Base-by-base conservation (phyloP, 2,113 vertebrate species). In the Lepus timidus region DNA sequence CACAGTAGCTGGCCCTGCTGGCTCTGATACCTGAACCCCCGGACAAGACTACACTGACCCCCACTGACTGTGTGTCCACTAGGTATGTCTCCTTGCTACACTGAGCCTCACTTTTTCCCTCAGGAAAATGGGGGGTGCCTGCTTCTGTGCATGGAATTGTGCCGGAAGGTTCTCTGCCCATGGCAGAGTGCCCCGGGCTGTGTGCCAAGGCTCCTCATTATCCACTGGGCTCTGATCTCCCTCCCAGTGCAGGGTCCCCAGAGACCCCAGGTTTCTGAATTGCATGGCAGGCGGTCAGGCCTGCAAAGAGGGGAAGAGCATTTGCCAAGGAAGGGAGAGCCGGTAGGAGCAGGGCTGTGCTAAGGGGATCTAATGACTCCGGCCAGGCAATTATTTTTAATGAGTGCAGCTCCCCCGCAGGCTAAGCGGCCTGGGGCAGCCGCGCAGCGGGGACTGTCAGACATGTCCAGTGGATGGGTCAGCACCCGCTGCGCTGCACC, bases 341-440 rank as follows among this genome's bases (percentile, higher is more conserved):
- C 17, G 33, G 20, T 4, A 0, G 5, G 62, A 85, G 29, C 2
- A 1, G 6, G 10, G 27, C 29, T 70, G 27, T 84, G 64, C 44
- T 25, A 9, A 17, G 49, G 49, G 55, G 64, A 11, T 29, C 67
- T 93, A 82, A 92, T 71, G 81, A 82, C 81, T 90, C 85, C 2
- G 4, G 71, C 62, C 83, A 33, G 68, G 85, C 90, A 95, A 88
- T 96, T 94, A 96, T 90, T 96, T 96, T 97, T 96, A 97, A 96
- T 86, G 74, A 97, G 65, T 68, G 39, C 64, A 36, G 29, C 29
- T 76, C 64, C 85, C 76, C 84, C 3, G 3, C 61, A 85, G 78
- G 82, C 88, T 16, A 27, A n/a, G 65, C 31, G 86, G 84, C 84
- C 68, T 4, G 1, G 85, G n/a, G 61, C 11, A 1, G 62, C n/a